Base-by-base conservation (phyloP, 2,113 vertebrate species). In the Ptyas mucosa region DNA sequence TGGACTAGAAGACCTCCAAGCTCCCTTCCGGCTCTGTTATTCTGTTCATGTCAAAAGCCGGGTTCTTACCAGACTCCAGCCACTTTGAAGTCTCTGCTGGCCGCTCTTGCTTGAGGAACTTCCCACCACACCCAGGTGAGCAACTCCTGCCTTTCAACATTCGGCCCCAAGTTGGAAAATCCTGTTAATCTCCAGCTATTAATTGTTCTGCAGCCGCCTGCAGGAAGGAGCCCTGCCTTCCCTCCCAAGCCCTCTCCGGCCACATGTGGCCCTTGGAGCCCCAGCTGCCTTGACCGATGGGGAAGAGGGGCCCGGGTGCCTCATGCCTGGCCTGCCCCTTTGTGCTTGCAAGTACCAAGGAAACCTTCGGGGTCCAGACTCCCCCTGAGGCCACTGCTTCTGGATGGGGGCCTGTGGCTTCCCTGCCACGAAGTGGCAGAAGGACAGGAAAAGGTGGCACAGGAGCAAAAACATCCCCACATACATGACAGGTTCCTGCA, bases 271-370 rank as follows among this genome's bases (percentile, higher is more conserved):
- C 61, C 61, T 64, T 64, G 61, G 26, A 29, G 64, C 29, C 64
- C 64, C 26, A 15, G 29, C 29, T 15, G 12, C 64, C 26, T n/a
- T 69, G 64, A 12, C 5, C 64, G 1, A 69, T 2, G 11, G 12
- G 12, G 12, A 34, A 34, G 29, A 7, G 26, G 12, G 29, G 5
- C 24, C 61, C 11, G 0, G 61, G 4, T 1, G 1, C 61, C 61
- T 29, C 11, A 5, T n/a, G 26, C 61, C 26, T 64, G 1, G 26
- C 61, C 29, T 2, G 29, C 26, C 29, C 12, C 12, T n/a, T 15
- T 1, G 0, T n/a, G 64, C 64, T 34, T 34, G 12, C 5, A 12
- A 29, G 58, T 0, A 14, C 11, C 61, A 12, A 12, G 11, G 1
- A 64, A 29, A 2, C 12, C 14, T 2, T n/a, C 5, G 29, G 29